Base-by-base conservation (phyloP, 2,113 vertebrate species). In the Python bivittatus region DNA sequence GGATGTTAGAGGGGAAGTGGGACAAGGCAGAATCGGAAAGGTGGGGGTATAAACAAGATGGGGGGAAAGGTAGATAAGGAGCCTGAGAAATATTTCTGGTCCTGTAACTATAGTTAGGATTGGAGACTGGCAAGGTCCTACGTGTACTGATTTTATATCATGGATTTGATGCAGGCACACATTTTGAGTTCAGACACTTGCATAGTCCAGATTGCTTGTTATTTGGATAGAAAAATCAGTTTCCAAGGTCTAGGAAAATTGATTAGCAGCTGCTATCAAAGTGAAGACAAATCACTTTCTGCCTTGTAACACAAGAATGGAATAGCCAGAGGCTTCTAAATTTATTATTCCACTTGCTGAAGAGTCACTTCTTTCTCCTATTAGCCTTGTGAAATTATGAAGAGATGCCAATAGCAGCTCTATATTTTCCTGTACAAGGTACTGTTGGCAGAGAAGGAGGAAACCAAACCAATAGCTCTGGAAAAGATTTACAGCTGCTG, bases 401-500 rank as follows among this genome's bases (percentile, higher is more conserved):
- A 96, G 95, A 93, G 0, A 56, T 94, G 88, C 94, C 94, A 93
- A 61, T 48, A 93, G 52, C 42, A 33, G 85, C 94, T 87, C 94
- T 94, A 60, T 90, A 92, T 95, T 96, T 95, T 92, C 23, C 88
- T 92, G 60, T 89, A 92, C 17, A 86, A 93, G 61, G 90, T 48
- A 84, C 54, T 56, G 33, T 42, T 85, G 53, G 57, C 93, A 38
- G 94, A 91, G 91, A 88, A 86, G 54, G 89, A 58, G 93, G 29
- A 92, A 94, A 94, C 90, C 54, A 94, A 95, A 94, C 89, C 64
- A 92, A 93, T 93, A 93, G 38, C 94, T 95, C 88, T 29, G 64
- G 88, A 53, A n/a, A 88, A 95, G 94, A 97, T 95, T 95, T 95
- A 95, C 94, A 92, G 94, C 96, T 90, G 56, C 91, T 93, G 95